Base-by-base conservation (phyloP, 2,888 invertebrate species). In the Andrena trimmerana region DNA sequence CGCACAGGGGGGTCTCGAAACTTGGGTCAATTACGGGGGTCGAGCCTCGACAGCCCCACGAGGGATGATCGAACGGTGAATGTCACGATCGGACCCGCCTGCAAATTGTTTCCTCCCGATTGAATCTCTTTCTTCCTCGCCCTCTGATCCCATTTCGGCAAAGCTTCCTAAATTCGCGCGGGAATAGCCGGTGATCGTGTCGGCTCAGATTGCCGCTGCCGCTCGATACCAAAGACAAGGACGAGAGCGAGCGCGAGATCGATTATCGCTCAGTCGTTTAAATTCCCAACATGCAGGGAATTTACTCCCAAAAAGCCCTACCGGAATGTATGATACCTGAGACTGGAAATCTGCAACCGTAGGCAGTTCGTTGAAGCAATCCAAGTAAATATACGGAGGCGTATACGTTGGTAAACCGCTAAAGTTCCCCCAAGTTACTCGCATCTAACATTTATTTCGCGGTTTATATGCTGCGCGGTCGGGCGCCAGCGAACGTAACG, bases 51-150 rank as follows among this genome's bases (percentile, higher is more conserved):
- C 79, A 77, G 54, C 78, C 71, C 85, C 71, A 60, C 69, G 84
- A 81, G 81, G 88, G 75, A 83, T 83, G 90, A 90, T 89, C 89
- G 85, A 84, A 79, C 72, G 66, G 70, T 72, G 84, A 76, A 86
- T 81, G 83, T 85, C 88, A 82, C 85, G 81, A 89, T 86, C 83
- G 88, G 79, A 71, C 69, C 83, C 83, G 87, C 75, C 89, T 84
- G 88, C 88, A 90, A 89, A 89, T 89, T 89, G 90, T 90, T 86
- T 86, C 84, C 86, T 80, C 67, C 73, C 88, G 86, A 89, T 89
- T 87, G 86, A 85, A 90, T 89, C 81, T 84, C 73, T 73, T 83
- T 88, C 50, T 80, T 87, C 80, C 65, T 65, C 68, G 24, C 68
- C 66, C 31, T 20, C 50, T 50, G 63, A 79, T 67, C 63, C 67